Percentiles rank a stretch among this genome's conserved stretches.
Evolutionary conservation across 2,113 vertebrate genomes (phyloP).

Genomic region (Oreocharis arfaki): DNA sequence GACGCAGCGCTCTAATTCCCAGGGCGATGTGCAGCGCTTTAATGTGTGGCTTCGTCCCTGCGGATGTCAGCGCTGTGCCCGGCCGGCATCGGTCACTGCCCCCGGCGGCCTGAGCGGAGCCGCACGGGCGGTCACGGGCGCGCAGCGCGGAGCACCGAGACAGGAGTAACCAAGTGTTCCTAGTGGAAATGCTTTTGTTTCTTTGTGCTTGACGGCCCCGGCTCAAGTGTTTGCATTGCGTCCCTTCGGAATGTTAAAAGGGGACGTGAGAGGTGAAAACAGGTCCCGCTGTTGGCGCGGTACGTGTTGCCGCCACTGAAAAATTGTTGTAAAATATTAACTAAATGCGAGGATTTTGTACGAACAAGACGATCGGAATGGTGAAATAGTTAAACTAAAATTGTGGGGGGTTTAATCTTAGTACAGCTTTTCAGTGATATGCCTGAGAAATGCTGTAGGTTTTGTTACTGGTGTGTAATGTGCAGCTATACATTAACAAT

Average conservation of each 20-base stretch:
- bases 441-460: neutral
- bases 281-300: neutral
- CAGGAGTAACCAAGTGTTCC: neutral
- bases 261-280: neutral
- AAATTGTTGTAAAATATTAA: neutral
- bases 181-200: neutral
- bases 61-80: neutral
- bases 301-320: neutral
- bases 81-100: neutral
- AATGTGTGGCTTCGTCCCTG: accelerated
- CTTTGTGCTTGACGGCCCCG: neutral
- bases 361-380: no score
- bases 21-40: neutral
- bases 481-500: no score
- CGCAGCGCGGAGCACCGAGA: neutral
- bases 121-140: neutral
- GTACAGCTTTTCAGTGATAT: neutral
- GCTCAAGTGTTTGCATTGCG: neutral
- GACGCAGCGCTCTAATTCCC: neutral
- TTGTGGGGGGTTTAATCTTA: accelerated
- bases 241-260: neutral
- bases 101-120: neutral
- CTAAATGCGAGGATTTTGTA: neutral
- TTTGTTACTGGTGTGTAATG: neutral
- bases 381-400: neutral